Conservation (phyloP, 1,140 invertebrate species). For the Bilobella aurantiaca region DNA sequence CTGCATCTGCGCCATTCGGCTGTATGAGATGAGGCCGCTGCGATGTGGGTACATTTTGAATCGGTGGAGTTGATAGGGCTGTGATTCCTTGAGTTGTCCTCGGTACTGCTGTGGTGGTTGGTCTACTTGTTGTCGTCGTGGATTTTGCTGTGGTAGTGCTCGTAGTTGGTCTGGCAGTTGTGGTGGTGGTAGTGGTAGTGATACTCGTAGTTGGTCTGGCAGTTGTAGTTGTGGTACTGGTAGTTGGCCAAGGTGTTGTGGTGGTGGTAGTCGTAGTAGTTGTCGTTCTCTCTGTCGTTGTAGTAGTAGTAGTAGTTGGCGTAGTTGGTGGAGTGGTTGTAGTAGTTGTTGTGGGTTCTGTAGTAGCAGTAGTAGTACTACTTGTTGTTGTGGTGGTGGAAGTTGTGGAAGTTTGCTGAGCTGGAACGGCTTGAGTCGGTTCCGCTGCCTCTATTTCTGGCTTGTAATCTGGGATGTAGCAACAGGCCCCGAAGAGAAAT, state of each 20-base stretch:
- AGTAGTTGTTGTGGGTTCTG: not conserved
- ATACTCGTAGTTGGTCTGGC: constrained; percentile 23
- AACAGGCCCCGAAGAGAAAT: constrained; percentile 82
- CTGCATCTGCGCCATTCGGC: too few species aligned
- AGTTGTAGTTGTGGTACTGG: constrained; percentile 24
- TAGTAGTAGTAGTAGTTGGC: not conserved
- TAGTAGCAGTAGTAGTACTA: not conserved
- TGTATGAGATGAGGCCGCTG: too few species aligned
- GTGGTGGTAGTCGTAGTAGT: not conserved
- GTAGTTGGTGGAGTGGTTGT: not conserved
- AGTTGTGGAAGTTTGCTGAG: not conserved
- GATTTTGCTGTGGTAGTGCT: too few species aligned
- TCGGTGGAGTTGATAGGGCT: too few species aligned
- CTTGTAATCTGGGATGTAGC: constrained; percentile 43
- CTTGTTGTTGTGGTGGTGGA: not conserved
- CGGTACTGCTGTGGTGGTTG: too few species aligned
- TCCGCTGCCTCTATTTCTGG: too few species aligned
- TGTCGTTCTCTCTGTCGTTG: too few species aligned
- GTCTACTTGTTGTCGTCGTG: too few species aligned
- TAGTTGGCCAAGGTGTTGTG: constrained; percentile 25
- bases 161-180: constrained; percentile 20
- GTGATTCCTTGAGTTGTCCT: too few species aligned
- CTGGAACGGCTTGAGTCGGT: too few species aligned
- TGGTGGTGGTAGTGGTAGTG: constrained; percentile 28
- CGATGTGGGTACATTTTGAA: too few species aligned